Evolutionary conservation across 1,140 invertebrate species (phyloP), one percentile per base, ranked within the genome.

Genomic region (Colletes latitarsis): DNA sequence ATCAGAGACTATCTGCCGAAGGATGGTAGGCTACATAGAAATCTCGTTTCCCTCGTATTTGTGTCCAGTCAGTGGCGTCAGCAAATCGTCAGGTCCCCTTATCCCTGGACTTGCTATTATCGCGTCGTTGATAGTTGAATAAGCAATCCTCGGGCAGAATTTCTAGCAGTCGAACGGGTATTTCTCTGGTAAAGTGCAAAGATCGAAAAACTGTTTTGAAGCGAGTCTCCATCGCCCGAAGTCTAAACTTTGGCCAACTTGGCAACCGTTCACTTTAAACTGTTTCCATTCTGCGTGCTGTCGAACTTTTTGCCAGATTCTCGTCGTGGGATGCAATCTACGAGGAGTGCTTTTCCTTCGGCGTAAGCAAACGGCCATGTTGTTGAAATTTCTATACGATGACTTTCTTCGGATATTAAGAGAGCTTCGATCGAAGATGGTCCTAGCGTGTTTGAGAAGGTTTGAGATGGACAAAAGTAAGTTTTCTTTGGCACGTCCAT

Each of bases 11-110:
- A 63, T 77, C 55, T 53, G n/a, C 19, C 58, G 68, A 77, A 77
- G 77, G 78, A 81, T 72, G 74, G 80, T 64, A 39, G 64, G 67
- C 58, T 15, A 55, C 57, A 63, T 46, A 53, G 39, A 43, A 62
- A 49, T 85, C 49, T 49, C 74, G 74, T 78, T 84, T 75, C 72
- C 78, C 66, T 85, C 82, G 78, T 82, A 70, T 85, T 85, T 77
- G 83, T 67, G 77, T 84, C 53, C 63, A 63, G 14, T 41, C 57
- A 39, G 64, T 58, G 80, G 63, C 68, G 58, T 78, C 71, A 82
- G 64, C 69, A 46, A 82, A 84, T 82, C 70, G 69, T 57, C 60
- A 81, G 77, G 49, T 62, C 57, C 30, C 53, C 14, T 66, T 73
- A 46, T 60, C 17, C 58, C 73, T 10, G 63, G 49, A 72, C 43